A percentile compares a stretch with the other conserved stretches of the same genome.
These are phyloP conservation scores for Drosophila leonis DNA, from an alignment of 2,888 invertebrate genomes.

Conservation along the genomic window DNA sequence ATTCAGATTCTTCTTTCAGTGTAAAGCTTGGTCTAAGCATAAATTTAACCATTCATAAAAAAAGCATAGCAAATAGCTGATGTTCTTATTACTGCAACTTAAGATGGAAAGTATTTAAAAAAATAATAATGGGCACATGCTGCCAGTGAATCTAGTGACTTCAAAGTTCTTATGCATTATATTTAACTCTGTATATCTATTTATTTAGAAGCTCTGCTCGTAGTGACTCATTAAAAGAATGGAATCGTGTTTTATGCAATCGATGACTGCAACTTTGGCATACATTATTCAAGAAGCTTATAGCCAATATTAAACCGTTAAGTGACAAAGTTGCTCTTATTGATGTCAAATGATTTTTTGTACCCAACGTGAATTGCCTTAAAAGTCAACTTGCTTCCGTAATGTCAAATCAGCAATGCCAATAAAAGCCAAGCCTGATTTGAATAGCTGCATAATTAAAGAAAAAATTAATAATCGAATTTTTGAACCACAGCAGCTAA, in stretches of 20 bases:
- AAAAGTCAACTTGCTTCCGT: conserved; percentile 74
- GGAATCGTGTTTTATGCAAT: background rate
- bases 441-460: conserved; percentile 71
- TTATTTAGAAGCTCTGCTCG: background rate
- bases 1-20: background rate
- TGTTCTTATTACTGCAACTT: background rate
- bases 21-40: background rate
- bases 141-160: background rate
- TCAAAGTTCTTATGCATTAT: background rate
- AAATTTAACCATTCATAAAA: background rate
- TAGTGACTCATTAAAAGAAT: conserved; percentile 8
- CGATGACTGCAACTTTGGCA: background rate
- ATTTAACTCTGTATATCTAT: background rate
- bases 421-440: conserved; percentile 52
- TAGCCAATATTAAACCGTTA: conserved; percentile 32
- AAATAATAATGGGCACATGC: background rate
- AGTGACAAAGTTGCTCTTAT: conserved; percentile 21
- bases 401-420: conserved; percentile 49
- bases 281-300: conserved; percentile 18
- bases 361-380: conserved; percentile 50
- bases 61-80: background rate
- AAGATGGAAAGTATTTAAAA: background rate
- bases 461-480: conserved; percentile 36
- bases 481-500: conserved; percentile 33
- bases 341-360: conserved; percentile 26